Evolutionary conservation across 1,140 invertebrate species (phyloP), one percentile per base, ranked within the genome.

Genomic region (Platyura marginata): DNA sequence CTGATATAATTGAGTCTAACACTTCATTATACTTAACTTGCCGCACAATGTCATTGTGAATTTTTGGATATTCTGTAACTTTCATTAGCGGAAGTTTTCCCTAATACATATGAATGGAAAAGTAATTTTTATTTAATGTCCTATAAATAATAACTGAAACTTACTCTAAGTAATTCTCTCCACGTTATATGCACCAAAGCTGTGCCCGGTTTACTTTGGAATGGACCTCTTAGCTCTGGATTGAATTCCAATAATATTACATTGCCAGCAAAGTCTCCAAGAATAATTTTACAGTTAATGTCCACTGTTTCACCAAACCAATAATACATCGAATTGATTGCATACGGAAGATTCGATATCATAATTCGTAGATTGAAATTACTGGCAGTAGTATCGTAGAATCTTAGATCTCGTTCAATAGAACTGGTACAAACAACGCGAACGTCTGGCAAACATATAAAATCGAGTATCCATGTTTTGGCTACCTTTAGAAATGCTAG

Each of bases 341-440:
- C 70, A 47, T 64, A 63, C 4, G 72, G 67, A 49, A 73, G 57
- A 33, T 67, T 71, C 6, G 63, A 65, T 21, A 75, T 68, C 8
- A 70, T 58, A 25, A 79, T 67, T 41, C 75, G 65, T 10, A 79
- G 54, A 20, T 71, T 71, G 53, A 81, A 80, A 33, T 76, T 77
- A 20, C 69, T 71, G 5, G 74, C 77, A 1, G 71, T 72, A 11
- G 71, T 75, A 49, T 81, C 77, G 51, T 81, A 81, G 57, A 82
- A 81, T 47, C 77, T 64, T 10, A 81, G 51, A 52, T 79, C 77
- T 2, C 72, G 56, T 55, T 81, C 77, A 3, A 73, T 71, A 2
- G 75, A 76, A 42, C 74, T 72, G 5, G 71, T 74, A 43, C 72
- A 76, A 3, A 81, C 61, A 36, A 80, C 69, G 51, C 73, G 73